Evolutionary conservation across 2,113 vertebrate species (phyloP), one percentile per base, ranked within the genome.

Genomic region (Anoura caudifer): DNA sequence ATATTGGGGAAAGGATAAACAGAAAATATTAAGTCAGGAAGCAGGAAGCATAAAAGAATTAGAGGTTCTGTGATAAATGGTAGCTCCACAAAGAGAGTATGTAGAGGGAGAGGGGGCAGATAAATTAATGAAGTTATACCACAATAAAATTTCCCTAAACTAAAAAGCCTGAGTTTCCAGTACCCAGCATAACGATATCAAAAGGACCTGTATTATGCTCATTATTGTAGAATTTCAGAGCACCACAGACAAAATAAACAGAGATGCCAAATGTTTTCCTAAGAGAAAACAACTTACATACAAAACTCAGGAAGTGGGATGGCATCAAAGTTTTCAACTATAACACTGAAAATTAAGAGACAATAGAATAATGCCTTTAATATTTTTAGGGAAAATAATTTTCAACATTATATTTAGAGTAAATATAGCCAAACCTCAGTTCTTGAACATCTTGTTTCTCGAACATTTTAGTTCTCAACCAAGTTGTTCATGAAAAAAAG

Each of bases 401-500:
- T 90, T 24, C n/a, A 86, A 86, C 12, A 81, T 56, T 95, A 80
- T 69, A 90, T 52, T 76, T 93, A 95, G 56, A 85, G 92, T 43
- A 81, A 92, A 82, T 63, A 63, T 28, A 63, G 28, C 28, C 61
- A 63, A 63, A 63, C 61, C 61, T 63, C 28, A 15, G 28, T 63
- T 63, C 28, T 63, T 63, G 61, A 31, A 63, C 24, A 31, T 63
- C 61, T 15, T 63, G 61, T 31, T 63, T 31, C 61, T 63, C 61
- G 15, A 63, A 63, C 61, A 63, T 63, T 63, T 63, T 13, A 8
- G 26, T 31, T 63, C 61, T 63, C 28, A 31, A 63, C 61, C 61
- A 31, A 31, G 28, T 31, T 31, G 28, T 63, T 63, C 61, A 63
- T 13, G 13, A 63, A 63, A 63, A 28, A 31, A 5, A 5, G 61